Conservation (phyloP, 2,888 invertebrate species). For the Himalopsyche kuldschensis region DNA sequence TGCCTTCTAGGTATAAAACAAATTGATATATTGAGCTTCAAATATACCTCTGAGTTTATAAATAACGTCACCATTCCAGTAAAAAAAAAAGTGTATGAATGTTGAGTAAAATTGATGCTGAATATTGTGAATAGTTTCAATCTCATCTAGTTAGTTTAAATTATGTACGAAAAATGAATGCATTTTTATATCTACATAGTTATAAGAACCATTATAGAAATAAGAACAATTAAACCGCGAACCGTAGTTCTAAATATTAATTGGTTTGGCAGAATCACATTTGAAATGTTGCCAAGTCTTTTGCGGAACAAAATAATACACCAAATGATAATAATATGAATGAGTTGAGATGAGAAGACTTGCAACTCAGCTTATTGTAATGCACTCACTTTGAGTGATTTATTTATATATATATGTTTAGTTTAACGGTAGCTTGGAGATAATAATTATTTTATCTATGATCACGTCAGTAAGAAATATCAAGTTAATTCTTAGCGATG, state of each 20-base stretch:
- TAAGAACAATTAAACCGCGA: not conserved
- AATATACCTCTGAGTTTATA: too few species aligned
- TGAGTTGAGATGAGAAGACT: not conserved
- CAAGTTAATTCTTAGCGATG: too few species aligned
- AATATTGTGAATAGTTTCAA: too few species aligned
- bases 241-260: constrained; percentile 6
- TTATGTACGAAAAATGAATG: too few species aligned
- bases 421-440: not conserved
- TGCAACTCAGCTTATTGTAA: not conserved
- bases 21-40: too few species aligned
- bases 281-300: constrained; percentile 13
- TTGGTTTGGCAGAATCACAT: constrained; percentile 15
- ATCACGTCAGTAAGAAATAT: too few species aligned
- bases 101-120: too few species aligned
- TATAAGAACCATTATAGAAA: too few species aligned
- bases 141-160: too few species aligned
- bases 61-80: too few species aligned
- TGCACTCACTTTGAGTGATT: not conserved
- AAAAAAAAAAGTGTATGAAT: too few species aligned
- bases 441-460: not conserved
- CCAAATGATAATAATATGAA: constrained; percentile 11
- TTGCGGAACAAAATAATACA: constrained; percentile 1
- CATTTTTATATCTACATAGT: too few species aligned
- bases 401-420: not conserved
- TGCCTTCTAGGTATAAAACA: not conserved